phyloP scores from a whole-genome alignment of 2,113 vertebrate genomes.

The Scophthalmus maximus region DNA sequence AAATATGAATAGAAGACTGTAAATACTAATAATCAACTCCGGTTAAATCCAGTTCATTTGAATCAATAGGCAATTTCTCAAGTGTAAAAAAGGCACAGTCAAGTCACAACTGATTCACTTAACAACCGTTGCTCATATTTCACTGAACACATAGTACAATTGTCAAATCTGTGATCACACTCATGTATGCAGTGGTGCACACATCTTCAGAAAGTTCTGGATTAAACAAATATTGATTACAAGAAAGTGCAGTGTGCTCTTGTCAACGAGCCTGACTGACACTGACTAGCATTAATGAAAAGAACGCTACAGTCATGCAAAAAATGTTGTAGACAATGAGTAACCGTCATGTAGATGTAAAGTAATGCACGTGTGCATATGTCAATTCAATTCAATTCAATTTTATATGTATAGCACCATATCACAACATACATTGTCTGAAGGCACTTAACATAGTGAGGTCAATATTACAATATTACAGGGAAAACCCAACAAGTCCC shows the following conservation, averaged over 20 bases:
- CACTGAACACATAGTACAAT: neutral
- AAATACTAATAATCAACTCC: constrained; percentile 26
- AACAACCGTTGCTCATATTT: constrained; percentile 1
- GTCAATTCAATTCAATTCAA: no score
- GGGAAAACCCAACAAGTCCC: no score
- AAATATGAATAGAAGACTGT: constrained; percentile 25
- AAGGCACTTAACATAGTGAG: no score
- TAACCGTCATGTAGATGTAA: neutral
- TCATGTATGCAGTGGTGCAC: neutral
- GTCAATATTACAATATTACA: no score
- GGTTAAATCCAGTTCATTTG: constrained; percentile 17
- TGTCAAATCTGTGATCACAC: constrained; percentile 13
- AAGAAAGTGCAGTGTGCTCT: neutral
- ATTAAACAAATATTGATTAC: neutral
- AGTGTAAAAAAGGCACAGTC: neutral
- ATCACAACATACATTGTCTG: no score
- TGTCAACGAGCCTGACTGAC: neutral
- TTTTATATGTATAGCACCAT: no score
- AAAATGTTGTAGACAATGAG: neutral
- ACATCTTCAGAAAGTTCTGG: neutral
- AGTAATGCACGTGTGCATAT: neutral
- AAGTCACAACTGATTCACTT: constrained; percentile 23
- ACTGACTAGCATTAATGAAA: neutral
- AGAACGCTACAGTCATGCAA: neutral
- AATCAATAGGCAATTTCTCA: neutral